Base-by-base conservation (phyloP, 2,113 vertebrate genomes). In the Spilogale gracilis region DNA sequence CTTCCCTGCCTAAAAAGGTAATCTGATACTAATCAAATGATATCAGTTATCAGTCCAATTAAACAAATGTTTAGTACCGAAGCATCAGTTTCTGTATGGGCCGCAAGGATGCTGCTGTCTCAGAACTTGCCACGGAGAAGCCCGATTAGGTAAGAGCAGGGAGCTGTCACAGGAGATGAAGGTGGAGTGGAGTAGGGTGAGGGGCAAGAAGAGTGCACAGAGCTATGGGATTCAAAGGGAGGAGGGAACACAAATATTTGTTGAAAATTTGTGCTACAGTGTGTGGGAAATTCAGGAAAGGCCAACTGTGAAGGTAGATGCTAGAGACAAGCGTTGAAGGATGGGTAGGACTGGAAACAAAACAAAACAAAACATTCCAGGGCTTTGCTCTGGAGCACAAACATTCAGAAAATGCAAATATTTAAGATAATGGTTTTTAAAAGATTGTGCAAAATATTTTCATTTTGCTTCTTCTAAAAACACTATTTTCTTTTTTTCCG, bases 361-460 rank as follows among this genome's bases (percentile, higher is more conserved):
- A 74, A 25, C 14, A 30, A 73, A 73, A 23, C 9, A 6, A 21
- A 32, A 45, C 30, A n/a, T 60, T 18, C 14, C 71, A 38, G 27
- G 56, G 20, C 54, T 71, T 81, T n/a, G 73, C 65, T 60, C 32
- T 10, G 43, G 25, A 65, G 23, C 56, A 80, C 25, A 90, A 71
- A 63, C 69, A 67, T 43, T 96, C 69, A 58, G 52, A 78, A 94
- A 73, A 48, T 38, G 11, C 54, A 84, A 92, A 81, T 58, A 91
- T 56, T 96, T 89, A 86, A 63, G 11, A 74, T 12, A 69, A 43
- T 69, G 63, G 38, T 80, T 95, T 97, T 85, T 93, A 18, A 38
- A 95, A 61, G 78, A 83, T 27, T 54, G 7, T 61, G 30, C n/a
- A 92, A 96, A 96, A 86, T 81, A 50, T 32, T 86, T 95, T 32